Evolutionary conservation across 2,888 invertebrate genomes (phyloP).

Genomic region (Erannis defoliaria): DNA sequence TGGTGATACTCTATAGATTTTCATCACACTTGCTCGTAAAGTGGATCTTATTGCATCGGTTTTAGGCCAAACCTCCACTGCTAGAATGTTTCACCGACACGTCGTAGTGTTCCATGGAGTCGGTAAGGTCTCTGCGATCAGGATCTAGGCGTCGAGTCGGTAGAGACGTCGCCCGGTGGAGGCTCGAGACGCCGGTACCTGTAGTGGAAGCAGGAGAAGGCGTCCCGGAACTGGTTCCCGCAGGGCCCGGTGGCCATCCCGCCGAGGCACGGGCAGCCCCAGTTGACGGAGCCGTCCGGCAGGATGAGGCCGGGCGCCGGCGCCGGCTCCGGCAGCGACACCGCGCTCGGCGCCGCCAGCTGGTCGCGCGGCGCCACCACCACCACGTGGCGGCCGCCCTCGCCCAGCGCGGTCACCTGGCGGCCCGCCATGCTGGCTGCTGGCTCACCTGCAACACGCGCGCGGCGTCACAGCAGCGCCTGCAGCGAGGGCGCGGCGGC

Average conservation of each 20-base stretch:
- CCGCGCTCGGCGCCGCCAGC: slow-evolving; percentile 90
- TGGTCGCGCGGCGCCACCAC: slow-evolving; percentile 94
- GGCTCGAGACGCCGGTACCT: too few relatives aligned
- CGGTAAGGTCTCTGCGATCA: too few relatives aligned
- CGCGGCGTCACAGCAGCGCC: slow-evolving; percentile 22
- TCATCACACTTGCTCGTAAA: too few relatives aligned
- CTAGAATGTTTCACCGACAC: too few relatives aligned
- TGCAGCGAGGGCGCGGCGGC: slow-evolving; percentile 37
- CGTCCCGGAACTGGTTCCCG: slow-evolving; percentile 96
- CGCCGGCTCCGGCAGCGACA: slow-evolving; percentile 90
- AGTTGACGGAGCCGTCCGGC: slow-evolving; percentile 96
- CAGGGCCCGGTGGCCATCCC: slow-evolving; percentile 99
- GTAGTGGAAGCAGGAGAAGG: slow-evolving; percentile 98
- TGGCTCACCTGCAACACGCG: background rate
- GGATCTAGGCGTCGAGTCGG: too few relatives aligned
- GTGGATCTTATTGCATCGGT: too few relatives aligned
- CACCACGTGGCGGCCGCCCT: slow-evolving; percentile 90
- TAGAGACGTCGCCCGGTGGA: background rate
- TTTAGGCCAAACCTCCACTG: too few relatives aligned
- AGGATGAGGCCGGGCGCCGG: slow-evolving; percentile 93
- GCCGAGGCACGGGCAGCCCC: slow-evolving; percentile 98
- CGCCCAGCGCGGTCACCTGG: slow-evolving; percentile 5
- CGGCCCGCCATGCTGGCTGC: background rate
- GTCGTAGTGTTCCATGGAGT: too few relatives aligned
- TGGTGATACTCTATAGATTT: too few relatives aligned